Percentiles rank a stretch among this genome's conserved stretches.
These are phyloP conservation scores for Lasioglossum morio DNA, from an alignment of 2,888 invertebrate species.

Conservation along the genomic window DNA sequence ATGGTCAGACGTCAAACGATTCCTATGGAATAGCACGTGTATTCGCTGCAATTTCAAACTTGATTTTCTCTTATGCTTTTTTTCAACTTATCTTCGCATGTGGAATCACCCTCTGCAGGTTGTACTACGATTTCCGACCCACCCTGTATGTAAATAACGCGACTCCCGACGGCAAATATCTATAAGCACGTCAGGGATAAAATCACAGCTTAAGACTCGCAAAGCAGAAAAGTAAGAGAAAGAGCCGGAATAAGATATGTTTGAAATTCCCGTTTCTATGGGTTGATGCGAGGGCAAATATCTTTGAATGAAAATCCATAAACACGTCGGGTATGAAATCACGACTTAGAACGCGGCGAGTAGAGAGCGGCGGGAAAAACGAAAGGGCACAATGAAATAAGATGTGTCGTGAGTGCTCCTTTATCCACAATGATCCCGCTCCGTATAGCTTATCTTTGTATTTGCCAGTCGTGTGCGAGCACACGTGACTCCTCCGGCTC, in stretches of 20 bases:
- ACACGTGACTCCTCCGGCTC: slow-evolving; percentile 27
- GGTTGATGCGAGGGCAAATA: background rate
- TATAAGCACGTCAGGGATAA: too few relatives aligned
- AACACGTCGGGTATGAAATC: slow-evolving; percentile 46
- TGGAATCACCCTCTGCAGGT: too few relatives aligned
- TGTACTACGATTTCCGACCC: too few relatives aligned
- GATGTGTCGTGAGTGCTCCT: slow-evolving; percentile 72
- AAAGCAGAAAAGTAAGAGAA: background rate
- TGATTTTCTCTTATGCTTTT: too few relatives aligned
- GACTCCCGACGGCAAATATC: background rate
- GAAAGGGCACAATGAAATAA: slow-evolving; percentile 72
- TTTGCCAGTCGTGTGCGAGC: slow-evolving; percentile 60
- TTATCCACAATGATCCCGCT: slow-evolving; percentile 71
- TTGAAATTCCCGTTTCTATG: background rate
- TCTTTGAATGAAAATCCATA: slow-evolving; percentile 25
- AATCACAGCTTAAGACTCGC: too few relatives aligned
- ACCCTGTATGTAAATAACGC: background rate
- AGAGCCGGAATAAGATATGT: background rate
- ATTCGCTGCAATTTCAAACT: too few relatives aligned
- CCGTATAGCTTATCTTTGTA: slow-evolving; percentile 70
- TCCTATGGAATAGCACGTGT: too few relatives aligned
- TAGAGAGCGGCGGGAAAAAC: slow-evolving; percentile 30
- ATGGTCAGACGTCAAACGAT: too few relatives aligned
- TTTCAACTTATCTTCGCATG: too few relatives aligned
- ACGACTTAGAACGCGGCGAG: slow-evolving; percentile 48